Evolutionary conservation across 92 coral and sea anemone species (phyloP).

Genomic region (Siderastrea radians): DNA sequence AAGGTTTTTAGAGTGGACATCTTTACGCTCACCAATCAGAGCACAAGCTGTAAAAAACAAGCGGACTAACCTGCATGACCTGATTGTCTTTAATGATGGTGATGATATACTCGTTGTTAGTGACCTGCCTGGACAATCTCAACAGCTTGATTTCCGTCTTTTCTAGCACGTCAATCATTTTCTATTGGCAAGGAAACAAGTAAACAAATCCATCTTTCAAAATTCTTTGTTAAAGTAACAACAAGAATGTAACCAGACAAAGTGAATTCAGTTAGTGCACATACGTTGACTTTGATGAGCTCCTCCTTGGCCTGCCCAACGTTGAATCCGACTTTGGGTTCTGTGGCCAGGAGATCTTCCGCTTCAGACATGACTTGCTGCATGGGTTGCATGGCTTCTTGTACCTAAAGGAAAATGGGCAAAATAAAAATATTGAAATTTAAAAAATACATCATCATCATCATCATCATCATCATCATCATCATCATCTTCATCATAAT

Average conservation of each 20-base stretch:
- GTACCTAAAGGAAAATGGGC: slow-evolving; percentile 47
- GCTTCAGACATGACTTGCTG: slow-evolving; percentile 90
- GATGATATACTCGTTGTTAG: slow-evolving; percentile 91
- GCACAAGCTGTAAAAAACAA: no score
- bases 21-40: no score
- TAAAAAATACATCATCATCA: no score
- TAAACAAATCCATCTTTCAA: background rate
- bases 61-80: slow-evolving; percentile 76
- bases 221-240: background rate
- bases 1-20: no score
- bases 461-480: no score
- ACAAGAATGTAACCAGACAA: background rate
- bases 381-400: slow-evolving; percentile 89
- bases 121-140: slow-evolving; percentile 87
- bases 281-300: slow-evolving; percentile 85
- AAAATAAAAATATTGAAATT: background rate
- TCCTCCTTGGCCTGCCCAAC: slow-evolving; percentile 84
- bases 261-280: slow-evolving; percentile 1
- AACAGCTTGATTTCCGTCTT: slow-evolving; percentile 87
- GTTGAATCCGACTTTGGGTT: slow-evolving; percentile 82
- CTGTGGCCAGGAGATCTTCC: slow-evolving; percentile 84
- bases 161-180: slow-evolving; percentile 87
- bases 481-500: no score
- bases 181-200: slow-evolving; percentile 52
- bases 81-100: slow-evolving; percentile 91